Evolutionary conservation across 2,113 vertebrate species (phyloP).

Genomic region (Nanorana parkeri): DNA sequence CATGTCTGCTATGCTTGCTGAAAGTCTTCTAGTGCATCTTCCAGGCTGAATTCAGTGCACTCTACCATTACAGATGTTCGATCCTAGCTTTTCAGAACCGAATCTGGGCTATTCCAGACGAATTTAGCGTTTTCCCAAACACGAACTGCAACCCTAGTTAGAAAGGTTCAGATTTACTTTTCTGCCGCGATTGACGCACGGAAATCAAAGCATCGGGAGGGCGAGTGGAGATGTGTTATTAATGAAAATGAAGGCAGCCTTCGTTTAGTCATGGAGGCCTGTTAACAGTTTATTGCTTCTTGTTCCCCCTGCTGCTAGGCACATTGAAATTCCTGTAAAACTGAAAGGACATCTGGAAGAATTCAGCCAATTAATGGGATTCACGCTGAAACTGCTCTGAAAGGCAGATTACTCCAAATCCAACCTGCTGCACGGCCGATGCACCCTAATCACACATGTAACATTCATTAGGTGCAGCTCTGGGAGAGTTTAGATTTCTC

Average conservation of each 20-base stretch:
- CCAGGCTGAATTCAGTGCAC: no score
- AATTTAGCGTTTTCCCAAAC: no score
- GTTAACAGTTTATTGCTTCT: constrained; percentile 83
- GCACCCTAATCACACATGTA: constrained; percentile 86
- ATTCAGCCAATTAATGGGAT: constrained; percentile 86
- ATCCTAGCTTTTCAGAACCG: no score
- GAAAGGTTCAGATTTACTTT: constrained; percentile 73
- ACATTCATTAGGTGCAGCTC: constrained; percentile 82
- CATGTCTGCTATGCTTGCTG: no score
- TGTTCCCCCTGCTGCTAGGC: constrained; percentile 79
- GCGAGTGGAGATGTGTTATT: constrained; percentile 84
- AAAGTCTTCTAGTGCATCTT: no score
- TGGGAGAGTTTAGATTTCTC: constrained; percentile 84
- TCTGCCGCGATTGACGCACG: constrained; percentile 83
- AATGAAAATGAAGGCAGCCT: constrained; percentile 84
- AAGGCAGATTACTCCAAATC: constrained; percentile 86
- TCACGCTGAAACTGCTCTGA: constrained; percentile 81
- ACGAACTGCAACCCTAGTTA: no score
- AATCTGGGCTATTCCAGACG: no score
- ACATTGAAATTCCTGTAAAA: constrained; percentile 87
- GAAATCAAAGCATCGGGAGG: constrained; percentile 78
- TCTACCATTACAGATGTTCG: no score
- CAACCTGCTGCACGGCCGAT: constrained; percentile 84
- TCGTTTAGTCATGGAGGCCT: constrained; percentile 83
- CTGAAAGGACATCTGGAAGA: constrained; percentile 88